Evolutionary conservation across 1,140 invertebrate species (phyloP).

Genomic region (Alviniconcha marisindica): DNA sequence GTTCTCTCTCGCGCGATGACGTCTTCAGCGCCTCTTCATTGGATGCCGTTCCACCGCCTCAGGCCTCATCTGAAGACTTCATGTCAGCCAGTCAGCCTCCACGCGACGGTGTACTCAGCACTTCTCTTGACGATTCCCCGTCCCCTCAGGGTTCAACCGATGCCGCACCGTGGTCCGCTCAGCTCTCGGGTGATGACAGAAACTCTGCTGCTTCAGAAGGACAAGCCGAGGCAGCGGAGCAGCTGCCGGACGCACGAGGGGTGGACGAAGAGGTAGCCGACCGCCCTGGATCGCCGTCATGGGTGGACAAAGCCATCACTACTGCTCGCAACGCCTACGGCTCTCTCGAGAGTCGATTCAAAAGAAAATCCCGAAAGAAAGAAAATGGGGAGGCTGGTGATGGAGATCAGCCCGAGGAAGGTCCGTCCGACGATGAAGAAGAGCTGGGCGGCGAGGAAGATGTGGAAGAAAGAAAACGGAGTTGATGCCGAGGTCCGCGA

Average conservation of each 20-base stretch:
- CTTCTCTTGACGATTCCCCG: not conserved
- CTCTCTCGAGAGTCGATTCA: slow-evolving; percentile 12
- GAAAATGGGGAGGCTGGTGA: not conserved
- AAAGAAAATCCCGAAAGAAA: slow-evolving; percentile 17
- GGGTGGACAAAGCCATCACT: slow-evolving; percentile 14
- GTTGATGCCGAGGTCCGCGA: too few species aligned
- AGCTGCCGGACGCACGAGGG: too few species aligned
- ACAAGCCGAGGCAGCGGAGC: too few species aligned
- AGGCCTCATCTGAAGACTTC: not conserved
- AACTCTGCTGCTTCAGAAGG: too few species aligned
- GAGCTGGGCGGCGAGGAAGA: not conserved
- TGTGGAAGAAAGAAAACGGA: not conserved
- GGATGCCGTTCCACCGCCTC: not conserved
- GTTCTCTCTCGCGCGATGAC: not conserved
- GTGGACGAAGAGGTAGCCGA: too few species aligned
- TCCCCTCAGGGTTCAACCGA: not conserved
- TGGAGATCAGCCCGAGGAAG: not conserved
- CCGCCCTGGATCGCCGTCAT: too few species aligned
- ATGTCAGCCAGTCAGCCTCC: not conserved
- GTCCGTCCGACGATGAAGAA: not conserved
- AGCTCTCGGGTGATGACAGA: not conserved
- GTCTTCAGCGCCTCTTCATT: not conserved
- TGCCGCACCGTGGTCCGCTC: not conserved
- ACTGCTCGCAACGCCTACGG: slow-evolving; percentile 10
- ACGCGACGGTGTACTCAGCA: slow-evolving; percentile 12